Evolutionary conservation across 1,140 invertebrate species (phyloP).

Genomic region (Diorhabda sublineata): DNA sequence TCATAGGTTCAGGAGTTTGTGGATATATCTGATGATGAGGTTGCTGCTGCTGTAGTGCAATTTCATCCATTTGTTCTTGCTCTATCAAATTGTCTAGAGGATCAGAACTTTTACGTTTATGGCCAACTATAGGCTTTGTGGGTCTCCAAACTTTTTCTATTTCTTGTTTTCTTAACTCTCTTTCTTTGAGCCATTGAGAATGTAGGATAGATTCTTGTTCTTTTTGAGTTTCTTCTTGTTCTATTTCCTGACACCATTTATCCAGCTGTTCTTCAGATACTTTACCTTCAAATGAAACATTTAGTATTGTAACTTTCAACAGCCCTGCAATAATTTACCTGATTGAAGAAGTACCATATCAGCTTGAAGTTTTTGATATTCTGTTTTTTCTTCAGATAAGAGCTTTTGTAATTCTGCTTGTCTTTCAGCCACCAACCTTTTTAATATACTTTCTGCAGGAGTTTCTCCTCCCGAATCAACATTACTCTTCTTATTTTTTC

Average conservation of each 20-base stretch:
- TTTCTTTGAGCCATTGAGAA: slow-evolving; percentile 65
- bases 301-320: slow-evolving; percentile 1
- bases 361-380: slow-evolving; percentile 66
- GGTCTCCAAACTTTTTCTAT: slow-evolving; percentile 56
- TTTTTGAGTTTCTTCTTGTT: slow-evolving; percentile 64
- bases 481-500: slow-evolving; percentile 72
- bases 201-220: slow-evolving; percentile 62
- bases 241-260: slow-evolving; percentile 68
- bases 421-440: slow-evolving; percentile 72
- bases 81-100: slow-evolving; percentile 40
- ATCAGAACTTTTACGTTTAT: slow-evolving; percentile 45
- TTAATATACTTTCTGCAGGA: slow-evolving; percentile 74
- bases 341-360: slow-evolving; percentile 57
- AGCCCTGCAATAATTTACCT: slow-evolving; percentile 25
- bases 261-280: slow-evolving; percentile 65
- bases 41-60: slow-evolving; percentile 23
- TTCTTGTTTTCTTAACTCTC: slow-evolving; percentile 61
- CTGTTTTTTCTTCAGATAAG: slow-evolving; percentile 64
- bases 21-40: slow-evolving; percentile 12
- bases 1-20: slow-evolving; percentile 30
- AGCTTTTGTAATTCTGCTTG: slow-evolving; percentile 70
- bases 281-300: slow-evolving; percentile 37
- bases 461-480: slow-evolving; percentile 59
- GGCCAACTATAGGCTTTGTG: slow-evolving; percentile 30
- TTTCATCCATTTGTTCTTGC: slow-evolving; percentile 42